Percentiles rank a stretch among this genome's conserved stretches.
phyloP scores from a whole-genome alignment of 2,113 vertebrate genomes.

The Mobula hypostoma region DNA sequence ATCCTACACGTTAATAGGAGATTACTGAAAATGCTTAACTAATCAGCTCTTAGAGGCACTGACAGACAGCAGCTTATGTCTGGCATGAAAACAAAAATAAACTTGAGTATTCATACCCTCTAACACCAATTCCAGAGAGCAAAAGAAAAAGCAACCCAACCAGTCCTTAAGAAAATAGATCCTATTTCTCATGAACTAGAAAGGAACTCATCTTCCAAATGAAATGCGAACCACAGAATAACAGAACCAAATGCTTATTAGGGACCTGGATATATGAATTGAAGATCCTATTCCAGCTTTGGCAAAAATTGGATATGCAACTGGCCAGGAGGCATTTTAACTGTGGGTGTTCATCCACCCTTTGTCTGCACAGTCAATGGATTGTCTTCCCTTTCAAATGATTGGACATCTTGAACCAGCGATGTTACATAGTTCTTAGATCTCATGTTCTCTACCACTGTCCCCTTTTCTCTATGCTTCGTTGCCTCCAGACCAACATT shows the following conservation, averaged over 20 bases:
- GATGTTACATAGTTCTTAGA: too few relatives aligned
- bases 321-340: not conserved
- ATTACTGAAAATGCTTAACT: conserved; percentile 30
- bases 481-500: too few relatives aligned
- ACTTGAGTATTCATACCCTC: not conserved
- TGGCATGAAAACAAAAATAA: conserved; percentile 36
- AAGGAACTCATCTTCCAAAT: not conserved
- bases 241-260: not conserved
- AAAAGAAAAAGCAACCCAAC: not conserved
- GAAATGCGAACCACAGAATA: not conserved
- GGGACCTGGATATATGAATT: not conserved
- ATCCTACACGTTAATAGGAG: not conserved
- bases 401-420: not conserved
- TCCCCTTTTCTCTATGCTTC: too few relatives aligned
- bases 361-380: not conserved
- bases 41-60: conserved; percentile 10
- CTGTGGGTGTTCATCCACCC: not conserved
- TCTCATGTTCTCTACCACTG: not conserved
- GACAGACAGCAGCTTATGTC: conserved; percentile 34
- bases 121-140: not conserved
- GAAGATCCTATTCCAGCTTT: not conserved
- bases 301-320: not conserved
- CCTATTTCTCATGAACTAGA: not conserved
- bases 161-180: not conserved
- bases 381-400: not conserved